Evolutionary conservation across 2,888 invertebrate genomes (phyloP).

Genomic region (Scaptomyza polygonia): DNA sequence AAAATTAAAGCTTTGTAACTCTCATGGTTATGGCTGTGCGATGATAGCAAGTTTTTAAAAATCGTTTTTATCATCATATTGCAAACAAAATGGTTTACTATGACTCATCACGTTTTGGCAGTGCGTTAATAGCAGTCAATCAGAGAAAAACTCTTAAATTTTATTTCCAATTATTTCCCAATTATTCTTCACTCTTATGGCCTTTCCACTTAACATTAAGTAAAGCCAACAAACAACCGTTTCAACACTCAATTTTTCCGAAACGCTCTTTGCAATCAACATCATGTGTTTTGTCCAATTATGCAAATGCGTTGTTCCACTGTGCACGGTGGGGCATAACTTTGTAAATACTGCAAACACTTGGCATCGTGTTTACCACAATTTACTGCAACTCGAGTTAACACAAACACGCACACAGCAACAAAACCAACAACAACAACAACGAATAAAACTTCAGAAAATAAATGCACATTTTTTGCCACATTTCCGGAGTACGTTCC

Average conservation of each 20-base stretch:
- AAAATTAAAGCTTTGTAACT: too few relatives aligned
- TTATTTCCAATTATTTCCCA: background rate
- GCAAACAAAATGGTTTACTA: background rate
- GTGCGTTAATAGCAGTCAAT: background rate
- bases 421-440: constrained; percentile 8
- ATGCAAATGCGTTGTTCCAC: constrained; percentile 72
- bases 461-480: constrained; percentile 77
- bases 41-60: too few relatives aligned
- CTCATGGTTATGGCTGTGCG: too few relatives aligned
- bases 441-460: constrained; percentile 47
- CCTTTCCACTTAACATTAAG: too few relatives aligned
- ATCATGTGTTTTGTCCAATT: constrained; percentile 64
- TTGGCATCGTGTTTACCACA: constrained; percentile 77
- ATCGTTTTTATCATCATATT: background rate
- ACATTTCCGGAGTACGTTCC: constrained; percentile 61
- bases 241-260: background rate
- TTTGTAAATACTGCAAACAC: constrained; percentile 73
- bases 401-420: constrained; percentile 48
- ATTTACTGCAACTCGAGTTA: constrained; percentile 76
- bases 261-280: constrained; percentile 53
- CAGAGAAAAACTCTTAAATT: background rate
- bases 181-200: background rate
- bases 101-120: background rate
- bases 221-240: too few relatives aligned
- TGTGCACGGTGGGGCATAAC: constrained; percentile 74